Evolutionary conservation across 2,888 invertebrate genomes (phyloP).

Genomic region (Gerris lacustris): DNA sequence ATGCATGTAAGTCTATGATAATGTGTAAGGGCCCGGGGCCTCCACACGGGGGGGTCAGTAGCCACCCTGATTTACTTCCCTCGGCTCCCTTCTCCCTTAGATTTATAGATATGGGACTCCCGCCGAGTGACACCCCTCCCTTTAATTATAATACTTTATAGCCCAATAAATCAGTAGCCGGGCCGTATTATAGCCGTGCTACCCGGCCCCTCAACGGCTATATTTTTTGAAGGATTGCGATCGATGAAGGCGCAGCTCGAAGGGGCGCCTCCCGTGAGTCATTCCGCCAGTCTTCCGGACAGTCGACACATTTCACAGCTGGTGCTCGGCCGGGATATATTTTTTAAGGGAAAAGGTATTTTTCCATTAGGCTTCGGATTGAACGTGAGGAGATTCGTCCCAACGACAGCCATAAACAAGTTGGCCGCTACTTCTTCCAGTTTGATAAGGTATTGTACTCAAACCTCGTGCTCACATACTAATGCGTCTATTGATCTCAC

Average conservation of each 20-base stretch:
- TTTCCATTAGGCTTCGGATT: not conserved
- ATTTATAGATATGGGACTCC: constrained; percentile 30
- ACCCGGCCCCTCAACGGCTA: constrained; percentile 22
- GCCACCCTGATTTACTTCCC: constrained; percentile 10
- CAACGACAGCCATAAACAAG: constrained; percentile 1
- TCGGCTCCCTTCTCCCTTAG: constrained; percentile 16
- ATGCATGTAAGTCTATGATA: constrained; percentile 11
- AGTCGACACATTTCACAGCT: constrained; percentile 3
- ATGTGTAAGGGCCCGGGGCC: not conserved
- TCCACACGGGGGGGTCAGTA: constrained; percentile 15
- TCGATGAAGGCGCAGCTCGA: constrained; percentile 16
- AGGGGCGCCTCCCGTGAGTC: not conserved
- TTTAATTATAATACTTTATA: constrained; percentile 71
- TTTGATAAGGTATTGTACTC: not conserved
- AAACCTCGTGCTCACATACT: too few relatives aligned
- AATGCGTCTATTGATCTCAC: too few relatives aligned
- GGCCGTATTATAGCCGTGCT: constrained; percentile 29
- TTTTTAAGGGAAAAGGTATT: constrained; percentile 5
- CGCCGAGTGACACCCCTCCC: constrained; percentile 44
- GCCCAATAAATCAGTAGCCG: constrained; percentile 55
- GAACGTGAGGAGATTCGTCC: constrained; percentile 1
- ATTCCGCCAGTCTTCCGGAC: constrained; percentile 1
- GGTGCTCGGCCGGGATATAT: not conserved
- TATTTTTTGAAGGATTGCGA: constrained; percentile 34
- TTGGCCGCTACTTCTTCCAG: not conserved